Evolutionary conservation across 1,140 invertebrate species (phyloP).

Genomic region (Zaprionus inermis): DNA sequence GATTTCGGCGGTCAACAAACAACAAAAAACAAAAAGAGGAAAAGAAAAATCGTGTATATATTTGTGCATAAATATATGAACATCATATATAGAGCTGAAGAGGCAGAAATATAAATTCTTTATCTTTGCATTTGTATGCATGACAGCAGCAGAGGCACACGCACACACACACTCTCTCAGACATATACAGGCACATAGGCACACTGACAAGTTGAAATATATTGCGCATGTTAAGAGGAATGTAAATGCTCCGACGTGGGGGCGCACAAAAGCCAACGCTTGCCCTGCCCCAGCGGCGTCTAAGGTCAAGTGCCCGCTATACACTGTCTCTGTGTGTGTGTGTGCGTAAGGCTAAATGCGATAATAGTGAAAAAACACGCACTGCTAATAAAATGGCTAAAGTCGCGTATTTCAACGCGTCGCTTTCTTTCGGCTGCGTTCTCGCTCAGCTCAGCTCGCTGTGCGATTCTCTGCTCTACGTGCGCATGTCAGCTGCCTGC

Average conservation of each 20-base stretch:
- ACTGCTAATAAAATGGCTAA: constrained; percentile 80
- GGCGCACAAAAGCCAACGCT: constrained; percentile 57
- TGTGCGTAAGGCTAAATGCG: constrained; percentile 44
- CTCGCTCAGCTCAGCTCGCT: neutral
- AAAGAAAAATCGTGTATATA: constrained; percentile 38
- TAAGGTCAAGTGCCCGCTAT: constrained; percentile 63
- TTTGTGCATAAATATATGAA: constrained; percentile 27
- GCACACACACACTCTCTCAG: constrained; percentile 21
- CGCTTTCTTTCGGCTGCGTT: constrained; percentile 27
- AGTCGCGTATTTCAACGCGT: constrained; percentile 69
- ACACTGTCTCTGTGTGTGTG: constrained; percentile 1
- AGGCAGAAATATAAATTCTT: constrained; percentile 49
- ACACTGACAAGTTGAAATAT: constrained; percentile 67
- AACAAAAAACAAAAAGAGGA: constrained; percentile 21
- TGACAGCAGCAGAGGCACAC: constrained; percentile 46
- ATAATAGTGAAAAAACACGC: constrained; percentile 82
- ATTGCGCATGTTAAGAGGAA: constrained; percentile 76
- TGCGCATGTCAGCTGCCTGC: constrained; percentile 77
- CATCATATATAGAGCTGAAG: constrained; percentile 27
- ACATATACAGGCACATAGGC: constrained; percentile 26
- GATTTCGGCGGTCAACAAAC: constrained; percentile 45
- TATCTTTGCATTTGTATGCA: constrained; percentile 77
- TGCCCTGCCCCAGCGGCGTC: constrained; percentile 29
- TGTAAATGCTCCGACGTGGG: constrained; percentile 60
- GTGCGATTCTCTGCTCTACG: constrained; percentile 42